Conservation (phyloP, 2,888 invertebrate genomes). For the Cataglyphis cursor region DNA sequence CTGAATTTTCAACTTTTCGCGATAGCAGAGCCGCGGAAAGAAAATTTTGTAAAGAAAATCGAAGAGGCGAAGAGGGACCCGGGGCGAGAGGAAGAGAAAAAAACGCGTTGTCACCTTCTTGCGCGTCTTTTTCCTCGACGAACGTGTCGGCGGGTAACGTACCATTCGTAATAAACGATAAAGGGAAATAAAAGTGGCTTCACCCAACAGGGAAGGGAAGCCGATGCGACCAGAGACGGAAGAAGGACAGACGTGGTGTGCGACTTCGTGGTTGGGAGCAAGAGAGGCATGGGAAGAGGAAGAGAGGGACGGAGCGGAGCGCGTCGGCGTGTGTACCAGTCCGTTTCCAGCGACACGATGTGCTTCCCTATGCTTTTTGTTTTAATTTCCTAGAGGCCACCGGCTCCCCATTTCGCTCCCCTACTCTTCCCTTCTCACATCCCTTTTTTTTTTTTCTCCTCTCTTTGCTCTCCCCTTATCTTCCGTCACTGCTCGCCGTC, state of each 20-base stretch:
- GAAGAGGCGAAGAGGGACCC: too few relatives aligned
- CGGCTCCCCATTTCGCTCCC: conserved; percentile 47
- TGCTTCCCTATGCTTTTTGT: conserved; percentile 74
- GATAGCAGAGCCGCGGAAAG: background rate
- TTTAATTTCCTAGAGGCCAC: conserved; percentile 75
- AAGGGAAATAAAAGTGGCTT: conserved; percentile 54
- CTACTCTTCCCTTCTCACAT: background rate
- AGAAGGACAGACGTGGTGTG: conserved; percentile 2
- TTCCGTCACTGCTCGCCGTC: conserved; percentile 29
- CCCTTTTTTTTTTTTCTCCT: background rate
- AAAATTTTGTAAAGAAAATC: background rate
- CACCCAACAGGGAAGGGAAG: conserved; percentile 5
- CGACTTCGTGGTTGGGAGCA: background rate
- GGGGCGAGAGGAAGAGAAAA: background rate
- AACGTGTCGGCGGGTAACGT: conserved; percentile 54
- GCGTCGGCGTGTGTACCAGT: conserved; percentile 63
- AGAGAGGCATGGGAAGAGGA: background rate
- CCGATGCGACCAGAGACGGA: background rate
- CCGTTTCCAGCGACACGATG: conserved; percentile 71
- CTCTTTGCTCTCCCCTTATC: background rate
- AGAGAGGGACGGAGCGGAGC: background rate
- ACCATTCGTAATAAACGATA: conserved; percentile 65
- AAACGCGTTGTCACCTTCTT: conserved; percentile 31
- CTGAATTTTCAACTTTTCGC: conserved; percentile 31
- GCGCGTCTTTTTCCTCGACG: conserved; percentile 57